Evolutionary conservation across 1,140 invertebrate species (phyloP).

Genomic region (Liolophura sinensis): DNA sequence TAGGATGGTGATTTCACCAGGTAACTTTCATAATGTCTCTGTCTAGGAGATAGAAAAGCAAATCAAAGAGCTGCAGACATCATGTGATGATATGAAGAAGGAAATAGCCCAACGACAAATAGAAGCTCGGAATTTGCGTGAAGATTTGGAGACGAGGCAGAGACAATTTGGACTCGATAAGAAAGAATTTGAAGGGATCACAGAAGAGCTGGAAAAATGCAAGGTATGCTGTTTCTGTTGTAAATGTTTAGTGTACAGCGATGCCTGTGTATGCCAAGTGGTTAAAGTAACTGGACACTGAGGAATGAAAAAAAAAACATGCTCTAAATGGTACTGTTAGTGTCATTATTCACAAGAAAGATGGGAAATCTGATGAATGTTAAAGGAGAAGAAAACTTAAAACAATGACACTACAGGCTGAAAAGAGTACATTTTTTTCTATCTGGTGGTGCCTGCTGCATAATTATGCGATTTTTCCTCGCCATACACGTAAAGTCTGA

Average conservation of each 20-base stretch:
- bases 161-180: conserved; percentile 34
- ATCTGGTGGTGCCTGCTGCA: too few species aligned
- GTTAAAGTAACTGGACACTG: too few species aligned
- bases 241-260: neutral
- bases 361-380: too few species aligned
- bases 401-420: too few species aligned
- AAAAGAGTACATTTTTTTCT: too few species aligned
- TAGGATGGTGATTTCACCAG: neutral
- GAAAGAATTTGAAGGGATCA: conserved; percentile 47
- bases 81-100: conserved; percentile 52
- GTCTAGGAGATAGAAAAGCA: conserved; percentile 57
- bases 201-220: conserved; percentile 46
- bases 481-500: too few species aligned
- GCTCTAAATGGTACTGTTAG: too few species aligned
- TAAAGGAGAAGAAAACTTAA: too few species aligned
- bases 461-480: too few species aligned
- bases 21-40: too few species aligned
- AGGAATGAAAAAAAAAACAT: too few species aligned
- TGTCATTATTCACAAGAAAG: neutral
- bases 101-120: conserved; percentile 54
- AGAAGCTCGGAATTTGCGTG: conserved; percentile 53
- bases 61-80: conserved; percentile 52
- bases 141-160: conserved; percentile 48
- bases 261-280: too few species aligned
- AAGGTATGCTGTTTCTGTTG: conserved; percentile 35